These are phyloP conservation scores for Takifugu ocellatus DNA, from an alignment of 2,797 vertebrate genomes.

Conservation along the genomic window DNA sequence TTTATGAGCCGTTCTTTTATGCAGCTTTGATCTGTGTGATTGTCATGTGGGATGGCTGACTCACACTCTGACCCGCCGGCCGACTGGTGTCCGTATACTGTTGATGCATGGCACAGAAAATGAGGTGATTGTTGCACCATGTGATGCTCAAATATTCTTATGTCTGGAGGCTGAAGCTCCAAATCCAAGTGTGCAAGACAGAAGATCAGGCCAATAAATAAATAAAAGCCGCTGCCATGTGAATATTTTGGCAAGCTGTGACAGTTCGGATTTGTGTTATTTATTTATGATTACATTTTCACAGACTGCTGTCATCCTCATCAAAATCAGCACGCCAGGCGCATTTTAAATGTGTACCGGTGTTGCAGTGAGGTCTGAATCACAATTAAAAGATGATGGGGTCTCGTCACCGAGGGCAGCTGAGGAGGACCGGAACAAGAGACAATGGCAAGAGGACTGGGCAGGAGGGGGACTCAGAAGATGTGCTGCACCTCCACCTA, in stretches of 20 bases:
- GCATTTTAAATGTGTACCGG: too few species aligned
- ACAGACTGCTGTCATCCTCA: slow-evolving; percentile 27
- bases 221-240: slow-evolving; percentile 24
- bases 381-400: too few species aligned
- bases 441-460: too few species aligned
- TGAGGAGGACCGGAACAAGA: too few species aligned
- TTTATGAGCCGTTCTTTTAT: slow-evolving; percentile 28
- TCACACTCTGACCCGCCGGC: slow-evolving; percentile 49
- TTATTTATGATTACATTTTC: background rate
- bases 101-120: slow-evolving; percentile 56
- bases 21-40: slow-evolving; percentile 38
- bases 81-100: slow-evolving; percentile 56
- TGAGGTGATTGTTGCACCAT: slow-evolving; percentile 41
- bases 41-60: slow-evolving; percentile 35
- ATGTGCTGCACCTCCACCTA: too few species aligned
- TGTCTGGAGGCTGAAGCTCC: slow-evolving; percentile 32
- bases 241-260: slow-evolving; percentile 24
- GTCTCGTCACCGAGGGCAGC: too few species aligned
- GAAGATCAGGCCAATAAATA: slow-evolving; percentile 33
- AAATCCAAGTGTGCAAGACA: slow-evolving; percentile 29
- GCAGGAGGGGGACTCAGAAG: too few species aligned
- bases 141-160: slow-evolving; percentile 39
- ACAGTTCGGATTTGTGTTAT: too few species aligned
- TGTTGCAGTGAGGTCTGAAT: too few species aligned
- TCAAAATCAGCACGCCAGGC: slow-evolving; percentile 6